phyloP scores from a whole-genome alignment of 2,113 vertebrate species.

The Salminus brasiliensis region DNA sequence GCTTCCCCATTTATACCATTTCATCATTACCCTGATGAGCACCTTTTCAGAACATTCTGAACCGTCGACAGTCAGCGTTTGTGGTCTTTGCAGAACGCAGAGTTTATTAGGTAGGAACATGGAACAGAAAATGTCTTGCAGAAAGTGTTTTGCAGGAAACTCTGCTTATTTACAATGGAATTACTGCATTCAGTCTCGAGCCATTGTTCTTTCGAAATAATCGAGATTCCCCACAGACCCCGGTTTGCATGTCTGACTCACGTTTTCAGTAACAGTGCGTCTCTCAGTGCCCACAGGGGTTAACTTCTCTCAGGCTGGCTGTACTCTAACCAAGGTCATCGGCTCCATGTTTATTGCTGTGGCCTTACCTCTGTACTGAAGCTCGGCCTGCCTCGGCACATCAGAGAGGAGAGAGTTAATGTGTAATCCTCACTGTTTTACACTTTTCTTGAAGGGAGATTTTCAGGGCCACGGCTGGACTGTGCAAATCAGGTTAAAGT shows the following conservation, averaged over 20 bases:
- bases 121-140: background rate
- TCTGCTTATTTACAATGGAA: background rate
- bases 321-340: constrained; percentile 34
- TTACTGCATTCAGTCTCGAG: background rate
- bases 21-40: background rate
- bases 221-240: background rate
- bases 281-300: constrained; percentile 5
- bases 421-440: constrained; percentile 18
- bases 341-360: constrained; percentile 39
- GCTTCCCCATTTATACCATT: background rate
- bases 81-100: background rate
- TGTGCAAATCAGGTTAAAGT: background rate
- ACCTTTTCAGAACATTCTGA: background rate
- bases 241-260: background rate
- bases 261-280: background rate
- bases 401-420: constrained; percentile 35
- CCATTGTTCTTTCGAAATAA: background rate
- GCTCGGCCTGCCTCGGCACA: background rate
- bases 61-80: no score
- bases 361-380: background rate
- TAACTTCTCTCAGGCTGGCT: background rate
- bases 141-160: background rate
- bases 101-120: background rate
- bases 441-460: background rate
- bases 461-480: background rate